Evolutionary conservation across 2,113 vertebrate genomes (phyloP), one percentile per base, ranked within the genome.

Genomic region (Erpornis zantholeuca): DNA sequence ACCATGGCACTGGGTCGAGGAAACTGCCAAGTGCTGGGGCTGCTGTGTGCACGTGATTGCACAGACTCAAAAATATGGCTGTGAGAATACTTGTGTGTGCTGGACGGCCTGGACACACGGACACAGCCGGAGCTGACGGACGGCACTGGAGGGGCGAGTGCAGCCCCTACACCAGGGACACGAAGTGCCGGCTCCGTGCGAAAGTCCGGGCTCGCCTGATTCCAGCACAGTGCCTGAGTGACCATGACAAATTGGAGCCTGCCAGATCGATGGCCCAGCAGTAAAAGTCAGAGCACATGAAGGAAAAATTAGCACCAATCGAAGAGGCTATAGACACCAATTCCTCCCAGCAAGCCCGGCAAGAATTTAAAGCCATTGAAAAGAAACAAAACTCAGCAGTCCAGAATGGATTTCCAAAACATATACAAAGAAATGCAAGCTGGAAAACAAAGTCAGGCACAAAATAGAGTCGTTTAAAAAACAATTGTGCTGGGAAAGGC

Each of bases 291-390:
- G 97, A 93, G 96, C 96, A 94, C 96, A 96, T 78, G 95, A 96
- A 97, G 96, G 95, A 94, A 97, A 97, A 97, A 97, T 97, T 97
- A 97, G 97, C 96, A 97, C 97, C 91, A 97, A 97, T 97, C 97
- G 97, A 97, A 97, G 96, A 81, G 6, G 86, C 97, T 97, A 96
- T 96, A 97, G 97, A 97, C 97, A 97, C 97, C 97, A 92, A 97
- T 97, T 97, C 96, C 96, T 97, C 95, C 96, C 95, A 95, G 95
- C 63, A 89, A 97, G 96, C 92, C 96, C 2, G 36, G 92, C n/a
- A 94, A 97, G 97, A 96, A 97, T 97, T 97, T 97, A 97, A 97
- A 96, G 91, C 91, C 91, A 86, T 96, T 95, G 96, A 96, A 97
- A 97, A 96, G 97, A 97, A 97, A 97, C 96, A 95, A 95, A 97